phyloP scores from a whole-genome alignment of 2,797 vertebrate species.

The Astyanax mexicanus region DNA sequence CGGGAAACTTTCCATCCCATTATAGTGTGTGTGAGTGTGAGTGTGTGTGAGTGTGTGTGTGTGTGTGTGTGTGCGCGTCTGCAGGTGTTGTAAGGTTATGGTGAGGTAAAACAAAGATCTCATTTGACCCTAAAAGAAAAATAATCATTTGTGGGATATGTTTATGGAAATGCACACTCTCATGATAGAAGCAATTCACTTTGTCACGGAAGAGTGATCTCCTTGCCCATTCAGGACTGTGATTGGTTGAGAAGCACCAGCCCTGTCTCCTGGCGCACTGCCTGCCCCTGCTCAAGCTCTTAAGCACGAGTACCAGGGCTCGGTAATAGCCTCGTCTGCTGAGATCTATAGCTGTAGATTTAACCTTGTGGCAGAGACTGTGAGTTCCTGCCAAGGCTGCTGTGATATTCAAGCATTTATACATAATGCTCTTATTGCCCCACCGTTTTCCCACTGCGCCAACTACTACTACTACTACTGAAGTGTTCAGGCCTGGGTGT shows the following conservation, averaged over 20 bases:
- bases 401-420: slow-evolving; percentile 21
- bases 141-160: slow-evolving; percentile 10
- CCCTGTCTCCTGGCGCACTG: slow-evolving; percentile 32
- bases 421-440: neutral
- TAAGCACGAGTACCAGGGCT: slow-evolving; percentile 49
- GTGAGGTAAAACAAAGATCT: slow-evolving; percentile 37
- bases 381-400: slow-evolving; percentile 57
- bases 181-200: slow-evolving; percentile 38
- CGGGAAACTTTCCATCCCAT: slow-evolving; percentile 35
- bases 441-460: neutral
- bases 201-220: slow-evolving; percentile 29
- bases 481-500: neutral
- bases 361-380: slow-evolving; percentile 67
- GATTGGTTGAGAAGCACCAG: slow-evolving; percentile 2
- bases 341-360: slow-evolving; percentile 69
- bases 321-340: slow-evolving; percentile 69
- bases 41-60: neutral
- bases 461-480: too few species aligned
- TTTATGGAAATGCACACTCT: slow-evolving; percentile 43
- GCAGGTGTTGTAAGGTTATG: neutral
- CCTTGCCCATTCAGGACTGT: neutral
- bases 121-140: slow-evolving; percentile 25
- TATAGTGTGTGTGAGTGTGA: slow-evolving; percentile 10
- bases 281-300: slow-evolving; percentile 24
- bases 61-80: neutral